Conservation (phyloP, 2,113 vertebrate genomes). For the Gopherus evgoodei region DNA sequence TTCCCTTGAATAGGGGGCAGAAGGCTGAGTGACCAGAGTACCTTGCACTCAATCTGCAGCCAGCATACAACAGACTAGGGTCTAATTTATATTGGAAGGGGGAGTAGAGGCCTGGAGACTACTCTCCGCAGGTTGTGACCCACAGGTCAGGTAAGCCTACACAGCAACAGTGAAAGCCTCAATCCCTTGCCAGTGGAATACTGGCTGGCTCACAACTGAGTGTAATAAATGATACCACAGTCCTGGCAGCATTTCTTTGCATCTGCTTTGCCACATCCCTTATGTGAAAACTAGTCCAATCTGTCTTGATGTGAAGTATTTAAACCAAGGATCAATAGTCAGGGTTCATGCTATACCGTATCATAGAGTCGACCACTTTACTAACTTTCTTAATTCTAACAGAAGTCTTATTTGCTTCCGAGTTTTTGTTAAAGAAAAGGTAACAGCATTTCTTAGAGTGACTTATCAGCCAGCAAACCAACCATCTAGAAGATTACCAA, state of each 20-base stretch:
- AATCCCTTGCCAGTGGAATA: neutral
- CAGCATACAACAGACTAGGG: neutral
- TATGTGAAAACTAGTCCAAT: neutral
- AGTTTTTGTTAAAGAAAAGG: neutral
- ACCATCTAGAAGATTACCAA: neutral
- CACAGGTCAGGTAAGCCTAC: neutral
- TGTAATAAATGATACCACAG: neutral
- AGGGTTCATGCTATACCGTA: neutral
- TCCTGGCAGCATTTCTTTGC: neutral
- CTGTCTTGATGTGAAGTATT: constrained; percentile 1
- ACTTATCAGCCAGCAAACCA: neutral
- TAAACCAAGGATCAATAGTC: neutral
- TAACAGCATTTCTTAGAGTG: neutral
- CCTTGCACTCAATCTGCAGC: neutral
- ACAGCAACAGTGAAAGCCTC: neutral
- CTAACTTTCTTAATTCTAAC: neutral
- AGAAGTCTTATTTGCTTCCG: neutral
- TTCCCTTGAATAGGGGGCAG: neutral
- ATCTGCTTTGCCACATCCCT: neutral
- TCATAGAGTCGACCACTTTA: neutral
- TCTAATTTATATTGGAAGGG: neutral
- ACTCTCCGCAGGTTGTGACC: neutral
- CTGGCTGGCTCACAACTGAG: neutral
- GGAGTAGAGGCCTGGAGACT: neutral
- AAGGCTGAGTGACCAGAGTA: neutral